Base-by-base conservation (phyloP, 2,888 invertebrate genomes). In the Acleris literana region DNA sequence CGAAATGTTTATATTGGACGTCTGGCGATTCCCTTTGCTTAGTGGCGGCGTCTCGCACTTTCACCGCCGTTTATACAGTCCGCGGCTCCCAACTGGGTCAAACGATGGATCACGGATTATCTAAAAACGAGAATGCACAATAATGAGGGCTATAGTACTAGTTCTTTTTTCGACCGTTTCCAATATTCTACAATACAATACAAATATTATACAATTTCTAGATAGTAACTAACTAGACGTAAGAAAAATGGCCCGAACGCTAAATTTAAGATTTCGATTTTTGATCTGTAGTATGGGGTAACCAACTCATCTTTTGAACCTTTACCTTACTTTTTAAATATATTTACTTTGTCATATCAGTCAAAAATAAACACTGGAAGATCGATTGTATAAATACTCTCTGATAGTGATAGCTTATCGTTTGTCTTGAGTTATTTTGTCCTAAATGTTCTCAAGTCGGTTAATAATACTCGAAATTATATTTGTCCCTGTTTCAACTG, bases 31-130 rank as follows among this genome's bases (percentile, higher is more conserved):
- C 79, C 78, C 79, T 78, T 75, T 76, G 77, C 77, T 76, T 74
- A 74, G 75, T 74, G 74, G 73, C 76, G 77, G 75, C 73, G 83
- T 88, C 85, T 84, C 80, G 81, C 84, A 88, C 90, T 90, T 90
- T 91, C 90, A 87, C 90, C 85, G 74, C 77, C 74, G 74, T 72
- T 74, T 65, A 49, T 62, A 75, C 72, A 68, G 75, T 76, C 76
- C 75, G 74, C 74, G 70, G 72, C 72, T 73, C 76, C 77, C 79
- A 86, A 80, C 82, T 84, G 75, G 86, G 88, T 85, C 86, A 81
- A 76, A 76, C 74, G 77, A 74, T 76, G 72, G 79, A 74, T 79
- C 74, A 78, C 76, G 76, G 75, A 79, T 80, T 76, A 79, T 79
- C 70, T 68, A 63, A 76, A 76, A 73, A 76, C 69, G 65, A 49